A percentile compares a stretch with the other conserved stretches of the same genome.
Conservation (phyloP, 2,113 vertebrate species). For the Neotragus moschatus region DNA sequence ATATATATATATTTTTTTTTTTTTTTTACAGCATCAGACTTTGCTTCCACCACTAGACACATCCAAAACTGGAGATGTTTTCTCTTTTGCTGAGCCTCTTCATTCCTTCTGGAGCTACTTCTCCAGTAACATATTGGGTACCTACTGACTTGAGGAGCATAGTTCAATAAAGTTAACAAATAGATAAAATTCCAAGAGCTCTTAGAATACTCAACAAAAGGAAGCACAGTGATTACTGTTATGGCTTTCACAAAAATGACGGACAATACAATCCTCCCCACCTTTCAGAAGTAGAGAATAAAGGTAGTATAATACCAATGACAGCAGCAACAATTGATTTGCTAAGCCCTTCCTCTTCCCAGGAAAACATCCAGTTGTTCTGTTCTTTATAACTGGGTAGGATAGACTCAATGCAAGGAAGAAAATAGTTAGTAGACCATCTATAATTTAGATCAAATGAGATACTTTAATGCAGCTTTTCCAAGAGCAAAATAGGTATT, state of each 20-base stretch:
- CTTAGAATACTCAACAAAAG: neutral
- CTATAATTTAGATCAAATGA: neutral
- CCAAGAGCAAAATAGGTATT: neutral
- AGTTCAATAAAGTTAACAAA: neutral
- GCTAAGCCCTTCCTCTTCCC: fast-evolving
- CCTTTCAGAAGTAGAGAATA: neutral
- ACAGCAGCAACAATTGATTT: neutral
- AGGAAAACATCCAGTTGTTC: neutral
- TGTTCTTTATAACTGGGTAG: neutral
- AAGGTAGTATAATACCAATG: neutral
- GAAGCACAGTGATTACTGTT: neutral
- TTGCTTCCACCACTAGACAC: neutral
- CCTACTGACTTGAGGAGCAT: neutral
- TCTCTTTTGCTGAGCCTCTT: neutral
- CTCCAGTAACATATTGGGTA: neutral
- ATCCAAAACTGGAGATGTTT: neutral
- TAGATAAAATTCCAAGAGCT: neutral
- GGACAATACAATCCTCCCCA: neutral
- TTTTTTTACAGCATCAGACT: neutral
- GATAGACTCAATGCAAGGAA: neutral
- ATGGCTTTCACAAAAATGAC: neutral
- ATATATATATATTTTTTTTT: too few relatives aligned
- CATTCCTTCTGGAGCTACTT: neutral
- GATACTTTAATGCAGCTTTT: neutral
- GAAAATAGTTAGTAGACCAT: neutral